Base-by-base conservation (phyloP, 2,797 vertebrate genomes). In the Geotrypetes seraphini region DNA sequence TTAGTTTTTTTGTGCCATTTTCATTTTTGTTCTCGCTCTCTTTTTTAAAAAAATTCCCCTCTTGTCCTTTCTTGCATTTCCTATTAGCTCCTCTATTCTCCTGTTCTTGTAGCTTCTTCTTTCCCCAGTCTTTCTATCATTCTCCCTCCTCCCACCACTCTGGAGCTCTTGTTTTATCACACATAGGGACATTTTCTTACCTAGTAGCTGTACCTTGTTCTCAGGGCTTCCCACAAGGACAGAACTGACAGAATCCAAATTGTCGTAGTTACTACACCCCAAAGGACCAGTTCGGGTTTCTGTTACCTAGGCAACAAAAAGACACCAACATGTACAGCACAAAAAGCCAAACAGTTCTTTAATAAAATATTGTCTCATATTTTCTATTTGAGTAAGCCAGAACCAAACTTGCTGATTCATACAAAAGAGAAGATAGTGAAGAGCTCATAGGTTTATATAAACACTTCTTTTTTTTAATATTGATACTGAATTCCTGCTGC, bases 241-340 rank as follows among this genome's bases (percentile, higher is more conserved):
- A 0, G 95, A 97, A 67, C 94, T 98, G 67, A 98, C 95, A 0
- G 94, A 98, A 68, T 98, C 95, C 81, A 98, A 79, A 63, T 96
- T 98, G 80, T 97, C 95, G 9, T 98, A 98, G 78, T 97, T 98
- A 70, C 94, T 98, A 85, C 95, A 98, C 63, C 95, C 95, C n/a
- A 98, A 85, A 3, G 95, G 95, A 17, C 95, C 95, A 0, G 94
- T 98, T 76, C 95, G 88, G 20, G 94, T 98, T 73, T 98, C 95
- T 0, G 94, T 97, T 75, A 98, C 95, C 95, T 98, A 69, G 30
- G 53, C 65, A 70, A 73, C 63, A 61, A 48, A 41, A 4, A 0
- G 18, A 5, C 3, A 29, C n/a, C n/a, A n/a, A n/a, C n/a, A n/a
- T n/a, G n/a, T n/a, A n/a, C n/a, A n/a, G n/a, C 7, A 39, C 39